Base-by-base conservation (phyloP, 2,113 vertebrate species). In the Ceratotherium simum region DNA sequence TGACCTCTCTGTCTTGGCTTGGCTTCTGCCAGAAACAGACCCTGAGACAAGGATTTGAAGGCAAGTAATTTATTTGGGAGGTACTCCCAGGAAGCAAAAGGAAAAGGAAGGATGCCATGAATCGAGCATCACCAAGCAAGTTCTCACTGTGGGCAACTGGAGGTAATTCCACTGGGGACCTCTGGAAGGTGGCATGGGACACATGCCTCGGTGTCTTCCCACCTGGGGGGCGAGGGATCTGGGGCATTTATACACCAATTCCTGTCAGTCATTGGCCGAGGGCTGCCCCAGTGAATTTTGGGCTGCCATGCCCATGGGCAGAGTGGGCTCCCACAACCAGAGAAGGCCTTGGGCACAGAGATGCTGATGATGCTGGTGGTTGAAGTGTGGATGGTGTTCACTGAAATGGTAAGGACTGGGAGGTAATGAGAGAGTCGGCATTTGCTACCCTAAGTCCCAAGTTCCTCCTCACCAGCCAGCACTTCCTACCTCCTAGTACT, bases 361-460 rank as follows among this genome's bases (percentile, higher is more conserved):
- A 25, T 42, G 13, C 3, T 3, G 8, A 1, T 27, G 65, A 1
- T 13, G 33, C 54, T 25, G 25, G 54, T 13, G 10, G 7, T 3
- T 46, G n/a, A 81, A n/a, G 36, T 18, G 8, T 25, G 18, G 21
- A 23, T 20, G 51, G 36, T 1, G 0, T 21, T 18, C 0, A 0
- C 2, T 14, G 29, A 86, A 27, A n/a, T 8, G 31, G 39, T 9
- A 27, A 33, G 36, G 8, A 17, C 69, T 3, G 8, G 2, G 27
- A 64, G 39, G 56, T 42, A 36, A n/a, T 0, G 51, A 82, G 60
- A 78, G 23, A 6, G 14, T 3, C 2, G 5, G 12, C 0, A 0
- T 73, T 82, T 23, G 31, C 70, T 21, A 9, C 27, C 10, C 16
- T 4, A 48, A 48, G 51, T 21, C 51, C 62, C 8, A 46, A 29